Evolutionary conservation across 1,140 invertebrate species (phyloP).

Genomic region (Drosophila pachea): DNA sequence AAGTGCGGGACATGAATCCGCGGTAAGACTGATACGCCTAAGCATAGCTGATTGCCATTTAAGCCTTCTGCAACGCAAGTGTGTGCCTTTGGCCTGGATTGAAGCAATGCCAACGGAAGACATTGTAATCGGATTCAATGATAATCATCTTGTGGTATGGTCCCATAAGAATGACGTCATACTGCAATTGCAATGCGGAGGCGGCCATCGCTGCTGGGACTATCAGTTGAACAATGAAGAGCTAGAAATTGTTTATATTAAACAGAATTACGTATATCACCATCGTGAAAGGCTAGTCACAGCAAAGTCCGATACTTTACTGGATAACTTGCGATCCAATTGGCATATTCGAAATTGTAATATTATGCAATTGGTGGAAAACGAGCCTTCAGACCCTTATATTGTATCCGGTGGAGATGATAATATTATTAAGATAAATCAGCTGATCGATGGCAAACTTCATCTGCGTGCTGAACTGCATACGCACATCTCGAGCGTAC

Average conservation of each 20-base stretch:
- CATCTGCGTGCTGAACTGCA: slow-evolving; percentile 50
- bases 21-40: slow-evolving; percentile 49
- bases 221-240: slow-evolving; percentile 35
- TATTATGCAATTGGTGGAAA: slow-evolving; percentile 32
- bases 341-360: slow-evolving; percentile 71
- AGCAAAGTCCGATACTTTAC: background rate
- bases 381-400: background rate
- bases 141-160: slow-evolving; percentile 72
- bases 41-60: slow-evolving; percentile 18
- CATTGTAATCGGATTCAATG: slow-evolving; percentile 69
- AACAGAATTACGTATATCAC: slow-evolving; percentile 56
- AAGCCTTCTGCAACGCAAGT: slow-evolving; percentile 24
- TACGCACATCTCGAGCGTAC: slow-evolving; percentile 67
- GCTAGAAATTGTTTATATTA: slow-evolving; percentile 56
- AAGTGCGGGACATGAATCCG: slow-evolving; percentile 64
- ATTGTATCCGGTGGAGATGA: slow-evolving; percentile 73
- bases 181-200: slow-evolving; percentile 66
- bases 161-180: slow-evolving; percentile 53
- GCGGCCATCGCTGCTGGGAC: slow-evolving; percentile 75
- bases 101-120: slow-evolving; percentile 38
- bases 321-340: slow-evolving; percentile 17
- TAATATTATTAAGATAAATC: slow-evolving; percentile 67
- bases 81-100: slow-evolving; percentile 65
- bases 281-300: slow-evolving; percentile 27
- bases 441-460: slow-evolving; percentile 8